Conservation (phyloP, 2,113 vertebrate genomes). For the Laticauda colubrina region DNA sequence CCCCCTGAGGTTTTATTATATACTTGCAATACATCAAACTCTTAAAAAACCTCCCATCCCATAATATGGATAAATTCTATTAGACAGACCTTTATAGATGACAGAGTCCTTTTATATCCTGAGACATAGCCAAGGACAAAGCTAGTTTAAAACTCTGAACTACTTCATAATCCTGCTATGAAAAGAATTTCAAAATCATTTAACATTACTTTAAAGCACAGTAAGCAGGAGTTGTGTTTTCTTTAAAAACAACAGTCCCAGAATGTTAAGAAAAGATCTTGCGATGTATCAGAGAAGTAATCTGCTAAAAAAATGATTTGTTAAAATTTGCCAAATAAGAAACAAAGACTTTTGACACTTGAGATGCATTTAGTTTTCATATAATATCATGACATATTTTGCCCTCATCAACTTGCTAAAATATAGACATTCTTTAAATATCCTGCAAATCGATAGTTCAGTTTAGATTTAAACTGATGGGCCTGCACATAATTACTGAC, state of each 20-base stretch:
- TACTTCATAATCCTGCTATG: constrained; percentile 15
- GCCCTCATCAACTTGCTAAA: neutral
- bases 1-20: constrained; percentile 30
- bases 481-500: neutral
- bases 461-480: neutral
- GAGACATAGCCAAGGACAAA: neutral
- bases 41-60: constrained; percentile 13
- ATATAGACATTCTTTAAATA: neutral
- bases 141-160: constrained; percentile 24
- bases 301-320: neutral
- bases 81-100: constrained; percentile 15
- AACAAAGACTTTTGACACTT: neutral
- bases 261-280: neutral
- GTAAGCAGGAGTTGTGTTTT: neutral
- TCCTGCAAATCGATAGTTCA: neutral
- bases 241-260: neutral
- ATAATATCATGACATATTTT: neutral
- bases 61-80: neutral
- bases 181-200: constrained; percentile 22
- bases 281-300: neutral
- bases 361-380: neutral
- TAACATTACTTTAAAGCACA: rapidly evolving
- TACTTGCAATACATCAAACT: constrained; percentile 4
- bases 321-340: neutral
- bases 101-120: constrained; percentile 13